Conservation (phyloP, 2,113 vertebrate genomes). For the Eulemur macaco region DNA sequence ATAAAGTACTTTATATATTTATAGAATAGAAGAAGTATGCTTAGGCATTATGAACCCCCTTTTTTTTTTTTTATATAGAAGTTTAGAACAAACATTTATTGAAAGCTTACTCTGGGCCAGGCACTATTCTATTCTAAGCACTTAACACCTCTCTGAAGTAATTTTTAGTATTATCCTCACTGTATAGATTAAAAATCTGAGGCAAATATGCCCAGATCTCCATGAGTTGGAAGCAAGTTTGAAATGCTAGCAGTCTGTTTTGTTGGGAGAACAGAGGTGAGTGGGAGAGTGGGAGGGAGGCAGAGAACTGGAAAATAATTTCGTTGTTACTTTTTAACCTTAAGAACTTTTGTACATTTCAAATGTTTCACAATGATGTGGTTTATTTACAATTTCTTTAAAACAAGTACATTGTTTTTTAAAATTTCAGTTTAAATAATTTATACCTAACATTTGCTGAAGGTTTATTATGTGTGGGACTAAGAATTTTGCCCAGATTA, state of each 20-base stretch:
- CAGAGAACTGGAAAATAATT: not conserved
- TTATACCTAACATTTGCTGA: not conserved
- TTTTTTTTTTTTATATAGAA: not conserved
- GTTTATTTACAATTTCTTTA: not conserved
- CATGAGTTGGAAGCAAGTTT: not conserved
- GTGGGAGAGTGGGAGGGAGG: not conserved
- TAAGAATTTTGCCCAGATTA: not conserved
- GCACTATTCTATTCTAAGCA: not conserved
- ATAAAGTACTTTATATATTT: not conserved
- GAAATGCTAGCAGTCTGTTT: not conserved
- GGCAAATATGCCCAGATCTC: not conserved
- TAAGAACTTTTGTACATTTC: not conserved
- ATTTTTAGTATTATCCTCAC: not conserved
- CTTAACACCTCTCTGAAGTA: not conserved
- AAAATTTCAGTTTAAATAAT: not conserved
- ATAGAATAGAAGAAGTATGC: not conserved
- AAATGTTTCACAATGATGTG: not conserved
- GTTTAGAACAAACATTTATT: not conserved
- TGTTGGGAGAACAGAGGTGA: not conserved
- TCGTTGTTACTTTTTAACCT: not conserved
- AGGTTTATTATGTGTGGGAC: not conserved
- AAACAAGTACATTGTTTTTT: not conserved
- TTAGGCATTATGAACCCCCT: not conserved
- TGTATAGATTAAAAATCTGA: not conserved
- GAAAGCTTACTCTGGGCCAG: not conserved